Percentiles rank a stretch among this genome's conserved stretches.
phyloP scores from a whole-genome alignment of 1,140 invertebrate species.

The Zaprionus gabonicus region DNA sequence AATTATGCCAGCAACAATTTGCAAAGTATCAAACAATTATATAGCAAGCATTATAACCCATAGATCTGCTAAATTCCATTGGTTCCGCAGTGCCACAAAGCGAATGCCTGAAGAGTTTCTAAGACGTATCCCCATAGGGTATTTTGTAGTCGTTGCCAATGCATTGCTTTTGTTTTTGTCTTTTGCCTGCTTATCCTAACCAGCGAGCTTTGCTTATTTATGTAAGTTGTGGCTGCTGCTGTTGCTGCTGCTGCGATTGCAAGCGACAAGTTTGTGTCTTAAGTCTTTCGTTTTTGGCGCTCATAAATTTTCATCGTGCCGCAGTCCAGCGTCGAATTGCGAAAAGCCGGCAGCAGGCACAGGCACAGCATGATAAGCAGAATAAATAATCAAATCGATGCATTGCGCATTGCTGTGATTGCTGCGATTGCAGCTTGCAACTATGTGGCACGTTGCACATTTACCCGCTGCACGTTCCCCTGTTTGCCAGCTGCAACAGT shows the following conservation, averaged over 20 bases:
- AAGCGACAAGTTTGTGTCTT: constrained; percentile 70
- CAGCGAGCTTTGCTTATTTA: constrained; percentile 48
- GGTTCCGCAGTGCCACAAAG: no score
- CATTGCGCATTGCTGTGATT: constrained; percentile 27
- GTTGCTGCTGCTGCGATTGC: constrained; percentile 15
- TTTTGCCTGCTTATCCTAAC: constrained; percentile 37
- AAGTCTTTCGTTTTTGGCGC: constrained; percentile 63
- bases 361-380: constrained; percentile 62
- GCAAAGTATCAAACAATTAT: no score
- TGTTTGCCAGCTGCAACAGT: background rate
- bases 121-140: background rate
- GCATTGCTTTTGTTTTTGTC: constrained; percentile 22
- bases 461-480: constrained; percentile 1
- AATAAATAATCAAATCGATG: constrained; percentile 45
- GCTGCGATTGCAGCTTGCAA: constrained; percentile 25
- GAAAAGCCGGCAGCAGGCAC: constrained; percentile 32
- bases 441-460: background rate
- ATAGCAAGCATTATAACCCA: no score
- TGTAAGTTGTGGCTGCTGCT: constrained; percentile 58
- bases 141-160: constrained; percentile 19
- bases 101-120: no score
- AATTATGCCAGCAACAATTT: background rate
- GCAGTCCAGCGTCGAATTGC: constrained; percentile 51
- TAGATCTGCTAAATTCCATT: background rate
- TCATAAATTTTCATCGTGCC: constrained; percentile 48